Percentiles rank a stretch among this genome's conserved stretches.
Conservation (phyloP, 2,888 invertebrate genomes). For the Tiphia femorata region DNA sequence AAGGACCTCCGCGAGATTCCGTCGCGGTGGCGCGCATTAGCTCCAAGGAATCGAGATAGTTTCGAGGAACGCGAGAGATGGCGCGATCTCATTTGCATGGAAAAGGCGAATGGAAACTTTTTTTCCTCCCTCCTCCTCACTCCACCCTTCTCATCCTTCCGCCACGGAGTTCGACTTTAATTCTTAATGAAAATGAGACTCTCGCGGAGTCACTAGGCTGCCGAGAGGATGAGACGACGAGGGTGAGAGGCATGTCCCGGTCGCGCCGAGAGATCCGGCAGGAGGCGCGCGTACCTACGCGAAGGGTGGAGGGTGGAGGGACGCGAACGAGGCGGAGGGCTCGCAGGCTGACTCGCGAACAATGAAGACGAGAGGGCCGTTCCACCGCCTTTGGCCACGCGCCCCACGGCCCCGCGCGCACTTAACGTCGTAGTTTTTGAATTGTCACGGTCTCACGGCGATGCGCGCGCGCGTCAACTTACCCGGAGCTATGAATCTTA, state of each 20-base stretch:
- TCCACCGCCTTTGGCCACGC: conserved; percentile 66
- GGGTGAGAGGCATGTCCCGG: conserved; percentile 27
- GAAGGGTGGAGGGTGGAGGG: too few relatives aligned
- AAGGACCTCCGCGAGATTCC: conserved; percentile 26
- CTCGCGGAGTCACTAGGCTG: conserved; percentile 60
- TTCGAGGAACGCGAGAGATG: conserved; percentile 42
- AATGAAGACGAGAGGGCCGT: conserved; percentile 66
- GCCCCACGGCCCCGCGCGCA: conserved; percentile 62
- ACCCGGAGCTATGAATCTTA: neutral
- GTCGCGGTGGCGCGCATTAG: conserved; percentile 30
- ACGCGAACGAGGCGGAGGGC: conserved; percentile 6
- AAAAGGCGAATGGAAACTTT: conserved; percentile 57
- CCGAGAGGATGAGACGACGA: conserved; percentile 54
- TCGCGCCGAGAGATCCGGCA: conserved; percentile 20
- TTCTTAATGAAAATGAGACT: conserved; percentile 67
- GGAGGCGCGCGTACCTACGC: too few relatives aligned
- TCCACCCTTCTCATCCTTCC: too few relatives aligned
- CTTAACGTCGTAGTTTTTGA: conserved; percentile 64
- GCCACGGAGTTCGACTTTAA: conserved; percentile 57
- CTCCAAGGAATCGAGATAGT: conserved; percentile 47
- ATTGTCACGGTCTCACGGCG: conserved; percentile 51
- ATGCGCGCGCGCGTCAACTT: too few relatives aligned
- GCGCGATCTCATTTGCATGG: conserved; percentile 55
- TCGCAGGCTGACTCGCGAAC: conserved; percentile 56
- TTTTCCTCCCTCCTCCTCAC: conserved; percentile 42